Base-by-base conservation (phyloP, 2,888 invertebrate species). In the Pterobdella sp. region DNA sequence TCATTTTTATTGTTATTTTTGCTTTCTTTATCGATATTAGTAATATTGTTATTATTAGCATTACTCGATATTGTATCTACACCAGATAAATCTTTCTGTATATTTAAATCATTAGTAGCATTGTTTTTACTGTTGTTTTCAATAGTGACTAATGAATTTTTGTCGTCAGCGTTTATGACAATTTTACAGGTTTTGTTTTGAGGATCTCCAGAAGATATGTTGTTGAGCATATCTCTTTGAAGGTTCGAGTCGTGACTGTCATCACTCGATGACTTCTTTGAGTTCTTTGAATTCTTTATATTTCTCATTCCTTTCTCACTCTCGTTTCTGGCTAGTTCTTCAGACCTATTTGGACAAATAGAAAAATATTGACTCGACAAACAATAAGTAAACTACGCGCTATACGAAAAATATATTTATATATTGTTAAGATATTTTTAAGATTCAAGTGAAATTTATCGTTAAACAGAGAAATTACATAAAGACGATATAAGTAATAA, bases 21-120 rank as follows among this genome's bases (percentile, higher is more conserved):
- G 37, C 10, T 35, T 10, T 68, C 22, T 4, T 37, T 35, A 68
- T 68, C 22, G 37, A n/a, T 18, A 68, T 68, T 35, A 68, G 35
- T 35, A 68, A 37, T 35, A 68, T 68, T 35, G 37, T 68, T 18
- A 68, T 68, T 35, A 68, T 68, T 35, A 66, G 10, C 3, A 34
- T 66, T 10, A 26, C 29, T 10, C n/a, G n/a, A n/a, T n/a, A n/a
- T n/a, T n/a, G n/a, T n/a, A n/a, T n/a, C n/a, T n/a, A n/a, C n/a
- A n/a, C n/a, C n/a, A n/a, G n/a, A n/a, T n/a, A n/a, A n/a, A n/a
- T n/a, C n/a, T n/a, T n/a, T n/a, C n/a, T n/a, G n/a, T n/a, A n/a
- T n/a, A n/a, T n/a, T n/a, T 14, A 42, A 7, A 42, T 22, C 22
- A 42, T 22, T 42, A 42, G 49, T 42, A 42, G 49, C 49, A 42